A percentile compares a stretch with the other conserved stretches of the same genome.
These are phyloP conservation scores for Chelmon rostratus DNA, from an alignment of 2,797 vertebrate species.

Conservation along the genomic window DNA sequence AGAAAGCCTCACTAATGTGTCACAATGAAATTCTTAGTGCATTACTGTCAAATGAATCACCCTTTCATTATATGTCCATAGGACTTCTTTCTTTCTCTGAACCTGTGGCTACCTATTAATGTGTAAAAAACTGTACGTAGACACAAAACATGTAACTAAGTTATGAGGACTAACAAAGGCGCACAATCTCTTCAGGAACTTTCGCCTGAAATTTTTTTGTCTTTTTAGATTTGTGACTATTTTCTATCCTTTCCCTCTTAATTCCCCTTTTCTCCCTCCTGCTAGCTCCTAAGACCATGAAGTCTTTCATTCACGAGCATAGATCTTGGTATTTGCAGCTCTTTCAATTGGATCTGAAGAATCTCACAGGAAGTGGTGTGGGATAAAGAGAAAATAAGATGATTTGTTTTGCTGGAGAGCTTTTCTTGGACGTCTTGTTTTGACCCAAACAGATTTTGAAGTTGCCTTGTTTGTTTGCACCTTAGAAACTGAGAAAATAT, in stretches of 20 bases:
- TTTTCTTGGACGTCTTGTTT: neutral
- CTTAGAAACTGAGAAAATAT: neutral
- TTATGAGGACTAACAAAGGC: slow-evolving; percentile 14
- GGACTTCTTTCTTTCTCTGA: neutral
- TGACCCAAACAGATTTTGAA: slow-evolving; percentile 7
- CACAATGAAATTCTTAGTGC: slow-evolving; percentile 49
- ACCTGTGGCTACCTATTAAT: slow-evolving; percentile 6
- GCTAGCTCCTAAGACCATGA: slow-evolving; percentile 32
- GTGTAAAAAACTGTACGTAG: too few relatives aligned
- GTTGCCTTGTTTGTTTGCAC: neutral
- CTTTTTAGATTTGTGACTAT: slow-evolving; percentile 40
- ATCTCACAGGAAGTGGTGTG: slow-evolving; percentile 48
- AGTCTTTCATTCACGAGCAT: slow-evolving; percentile 42
- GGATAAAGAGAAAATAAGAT: slow-evolving; percentile 16
- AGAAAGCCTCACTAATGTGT: slow-evolving; percentile 38
- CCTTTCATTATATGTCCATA: neutral
- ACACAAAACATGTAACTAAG: slow-evolving; percentile 10
- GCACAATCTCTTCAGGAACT: neutral
- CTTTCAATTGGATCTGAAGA: slow-evolving; percentile 20
- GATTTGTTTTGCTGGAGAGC: slow-evolving; percentile 13
- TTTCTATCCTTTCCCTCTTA: neutral
- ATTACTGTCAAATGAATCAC: slow-evolving; percentile 39
- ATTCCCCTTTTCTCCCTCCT: slow-evolving; percentile 8
- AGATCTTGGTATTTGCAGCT: slow-evolving; percentile 25
- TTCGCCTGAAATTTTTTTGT: slow-evolving; percentile 10